phyloP scores from a whole-genome alignment of 2,113 vertebrate genomes.

The Isichthys henryi region DNA sequence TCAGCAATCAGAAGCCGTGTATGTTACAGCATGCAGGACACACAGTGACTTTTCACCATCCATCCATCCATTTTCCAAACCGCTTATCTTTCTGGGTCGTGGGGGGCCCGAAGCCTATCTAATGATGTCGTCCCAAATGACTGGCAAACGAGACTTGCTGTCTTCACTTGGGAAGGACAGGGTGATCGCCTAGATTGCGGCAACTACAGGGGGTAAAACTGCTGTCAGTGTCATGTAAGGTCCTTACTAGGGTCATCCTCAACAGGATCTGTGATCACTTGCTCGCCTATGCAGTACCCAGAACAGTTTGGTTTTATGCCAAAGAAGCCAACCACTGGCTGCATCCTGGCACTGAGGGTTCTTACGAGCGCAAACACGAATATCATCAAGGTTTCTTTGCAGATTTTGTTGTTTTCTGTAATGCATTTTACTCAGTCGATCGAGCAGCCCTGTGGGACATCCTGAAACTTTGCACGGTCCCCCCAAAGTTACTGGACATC shows the following conservation, averaged over 20 bases:
- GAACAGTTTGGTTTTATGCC: background rate
- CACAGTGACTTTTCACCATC: background rate
- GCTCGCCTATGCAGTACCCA: background rate
- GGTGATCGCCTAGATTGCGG: too few relatives aligned
- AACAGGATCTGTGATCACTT: background rate
- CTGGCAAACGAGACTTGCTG: too few relatives aligned
- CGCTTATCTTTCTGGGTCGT: too few relatives aligned
- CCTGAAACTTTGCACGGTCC: background rate
- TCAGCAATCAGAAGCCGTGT: background rate
- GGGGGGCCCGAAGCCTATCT: too few relatives aligned
- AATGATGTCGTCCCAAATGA: too few relatives aligned
- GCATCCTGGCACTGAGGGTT: background rate
- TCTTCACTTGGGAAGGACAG: too few relatives aligned
- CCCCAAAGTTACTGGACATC: background rate
- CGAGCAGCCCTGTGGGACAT: background rate
- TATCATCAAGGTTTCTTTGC: background rate
- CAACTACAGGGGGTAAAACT: too few relatives aligned
- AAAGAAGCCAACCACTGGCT: background rate
- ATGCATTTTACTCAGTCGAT: background rate
- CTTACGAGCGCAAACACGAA: background rate
- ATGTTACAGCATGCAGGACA: background rate
- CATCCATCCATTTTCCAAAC: too few relatives aligned
- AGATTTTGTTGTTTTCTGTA: background rate
- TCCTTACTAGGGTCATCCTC: background rate
- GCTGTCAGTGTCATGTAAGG: background rate